phyloP scores from a whole-genome alignment of 2,113 vertebrate species.

The Zosterops pallidus region DNA sequence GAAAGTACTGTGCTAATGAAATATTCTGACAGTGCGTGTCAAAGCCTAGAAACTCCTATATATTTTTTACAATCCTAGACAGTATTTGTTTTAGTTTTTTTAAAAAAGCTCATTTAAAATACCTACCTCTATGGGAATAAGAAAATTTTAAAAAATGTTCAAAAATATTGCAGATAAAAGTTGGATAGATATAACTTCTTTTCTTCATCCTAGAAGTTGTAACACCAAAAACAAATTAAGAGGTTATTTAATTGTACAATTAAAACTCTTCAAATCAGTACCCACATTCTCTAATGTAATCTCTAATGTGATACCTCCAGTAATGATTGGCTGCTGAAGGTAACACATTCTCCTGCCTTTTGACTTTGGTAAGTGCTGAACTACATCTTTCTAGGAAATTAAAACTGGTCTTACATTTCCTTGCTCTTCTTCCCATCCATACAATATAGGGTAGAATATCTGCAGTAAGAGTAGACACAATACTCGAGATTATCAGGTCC shows the following conservation, averaged over 20 bases:
- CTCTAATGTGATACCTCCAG: neutral
- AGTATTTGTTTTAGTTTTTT: neutral
- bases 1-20: conserved; percentile 11
- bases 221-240: neutral
- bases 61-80: neutral
- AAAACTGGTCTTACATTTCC: neutral
- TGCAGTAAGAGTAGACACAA: neutral
- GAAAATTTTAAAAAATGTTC: neutral
- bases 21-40: neutral
- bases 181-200: neutral
- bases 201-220: neutral
- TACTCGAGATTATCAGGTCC: neutral
- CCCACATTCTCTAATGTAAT: neutral
- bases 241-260: neutral
- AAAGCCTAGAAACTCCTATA: conserved; percentile 26
- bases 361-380: neutral
- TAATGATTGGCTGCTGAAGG: neutral
- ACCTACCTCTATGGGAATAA: neutral
- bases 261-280: neutral
- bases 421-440: neutral
- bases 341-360: neutral
- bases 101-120: neutral
- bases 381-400: neutral
- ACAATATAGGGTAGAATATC: neutral
- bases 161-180: neutral